Percentiles rank a stretch among this genome's conserved stretches.
phyloP scores from a whole-genome alignment of 2,888 invertebrate species.

The Rhingia campestris region DNA sequence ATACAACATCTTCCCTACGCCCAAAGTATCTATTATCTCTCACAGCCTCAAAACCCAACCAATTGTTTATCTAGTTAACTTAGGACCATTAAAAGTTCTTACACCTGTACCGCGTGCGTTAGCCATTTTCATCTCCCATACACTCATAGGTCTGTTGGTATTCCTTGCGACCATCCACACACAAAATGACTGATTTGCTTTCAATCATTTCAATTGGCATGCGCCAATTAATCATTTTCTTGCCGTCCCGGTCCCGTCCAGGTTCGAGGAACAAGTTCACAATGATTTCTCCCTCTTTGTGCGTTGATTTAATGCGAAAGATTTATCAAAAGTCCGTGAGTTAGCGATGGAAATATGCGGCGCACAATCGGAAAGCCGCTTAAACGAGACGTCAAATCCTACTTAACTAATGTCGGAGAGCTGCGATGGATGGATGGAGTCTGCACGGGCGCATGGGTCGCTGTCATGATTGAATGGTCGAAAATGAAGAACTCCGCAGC shows the following conservation, averaged over 20 bases:
- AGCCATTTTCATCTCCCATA: background rate
- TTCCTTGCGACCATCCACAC: background rate
- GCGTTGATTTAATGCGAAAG: conserved; percentile 64
- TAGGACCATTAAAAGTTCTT: conserved; percentile 9
- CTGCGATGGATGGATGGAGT: background rate
- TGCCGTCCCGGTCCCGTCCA: background rate
- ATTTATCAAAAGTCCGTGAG: conserved; percentile 51
- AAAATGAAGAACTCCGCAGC: conserved; percentile 24
- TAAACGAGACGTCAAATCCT: conserved; percentile 65
- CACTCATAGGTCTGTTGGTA: background rate
- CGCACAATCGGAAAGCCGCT: conserved; percentile 47
- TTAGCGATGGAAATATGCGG: conserved; percentile 24
- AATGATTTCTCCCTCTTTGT: conserved; percentile 25
- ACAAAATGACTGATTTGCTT: conserved; percentile 49
- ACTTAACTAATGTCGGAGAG: conserved; percentile 48
- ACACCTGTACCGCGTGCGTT: conserved; percentile 5
- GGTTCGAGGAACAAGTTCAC: conserved; percentile 23
- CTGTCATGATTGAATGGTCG: conserved; percentile 47
- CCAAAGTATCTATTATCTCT: too few relatives aligned
- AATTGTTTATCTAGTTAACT: conserved; percentile 8
- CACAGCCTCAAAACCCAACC: background rate
- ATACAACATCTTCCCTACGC: too few relatives aligned
- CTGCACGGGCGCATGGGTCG: background rate
- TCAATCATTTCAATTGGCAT: conserved; percentile 60
- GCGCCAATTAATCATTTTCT: conserved; percentile 59